Percentiles rank a stretch among this genome's conserved stretches.
Evolutionary conservation across 2,113 vertebrate genomes (phyloP).

Genomic region (Plecotus auritus): DNA sequence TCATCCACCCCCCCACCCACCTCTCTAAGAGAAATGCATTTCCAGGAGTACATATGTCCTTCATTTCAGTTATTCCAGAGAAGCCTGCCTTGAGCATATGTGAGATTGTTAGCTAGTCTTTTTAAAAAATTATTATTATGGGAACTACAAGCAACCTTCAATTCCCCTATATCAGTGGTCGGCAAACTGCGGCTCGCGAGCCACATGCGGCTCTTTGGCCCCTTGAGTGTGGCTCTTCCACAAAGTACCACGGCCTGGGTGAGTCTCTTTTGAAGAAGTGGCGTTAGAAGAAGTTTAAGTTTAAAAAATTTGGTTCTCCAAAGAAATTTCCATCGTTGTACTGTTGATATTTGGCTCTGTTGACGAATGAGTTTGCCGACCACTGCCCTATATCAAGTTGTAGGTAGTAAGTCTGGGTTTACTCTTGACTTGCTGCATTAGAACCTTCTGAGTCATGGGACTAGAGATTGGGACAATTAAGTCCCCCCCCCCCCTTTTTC

Average conservation of each 20-base stretch:
- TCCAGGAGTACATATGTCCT: not conserved
- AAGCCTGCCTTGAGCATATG: not conserved
- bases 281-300: no score
- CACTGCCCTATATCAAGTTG: not conserved
- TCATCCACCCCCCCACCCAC: not conserved
- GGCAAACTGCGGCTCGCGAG: no score
- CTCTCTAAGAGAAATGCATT: not conserved
- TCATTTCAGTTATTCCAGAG: constrained; percentile 8
- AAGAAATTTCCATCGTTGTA: no score
- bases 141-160: not conserved
- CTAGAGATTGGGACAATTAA: not conserved
- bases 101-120: not conserved
- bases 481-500: not conserved
- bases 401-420: not conserved
- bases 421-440: not conserved
- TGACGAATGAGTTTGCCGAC: no score
- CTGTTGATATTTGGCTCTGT: no score
- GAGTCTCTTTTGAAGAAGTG: no score
- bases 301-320: no score
- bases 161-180: not conserved
- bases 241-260: no score
- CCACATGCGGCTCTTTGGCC: no score
- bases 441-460: not conserved
- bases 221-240: no score
- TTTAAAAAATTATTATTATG: not conserved